Base-by-base conservation (phyloP, 2,888 invertebrate species). In the Drosophila phalerata region DNA sequence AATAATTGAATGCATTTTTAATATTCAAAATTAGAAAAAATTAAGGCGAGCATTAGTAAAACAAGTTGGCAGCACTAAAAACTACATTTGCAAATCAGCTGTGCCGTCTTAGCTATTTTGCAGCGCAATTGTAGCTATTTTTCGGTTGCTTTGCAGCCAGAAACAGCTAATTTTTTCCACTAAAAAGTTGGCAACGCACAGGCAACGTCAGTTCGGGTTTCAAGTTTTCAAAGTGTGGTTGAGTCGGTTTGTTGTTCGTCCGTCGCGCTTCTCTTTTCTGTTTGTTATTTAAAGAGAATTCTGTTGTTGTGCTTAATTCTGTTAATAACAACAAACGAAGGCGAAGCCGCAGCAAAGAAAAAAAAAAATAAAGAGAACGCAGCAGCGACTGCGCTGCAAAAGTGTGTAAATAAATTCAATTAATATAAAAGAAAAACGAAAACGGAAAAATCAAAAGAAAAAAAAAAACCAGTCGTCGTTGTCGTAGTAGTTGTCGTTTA, bases 401-500 rank as follows among this genome's bases (percentile, higher is more conserved):
- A 76, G 69, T 65, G 81, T 81, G 76, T 72, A 81, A 76, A 88
- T 88, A 78, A 85, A 86, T 86, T 79, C 53, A 83, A 86, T 81
- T 79, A 74, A 81, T 69, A 58, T 67, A 67, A 80, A 73, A 64
- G 53, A 51, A 63, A 69, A 76, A 70, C 38, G 37, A 60, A 77
- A 68, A 79, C 53, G 61, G n/a, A n/a, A n/a, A n/a, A n/a, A n/a
- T n/a, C n/a, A n/a, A n/a, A n/a, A n/a, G n/a, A n/a, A n/a, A 22
- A 22, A 22, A 22, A 72, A 75, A 64, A 73, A 68, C 62, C 65
- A 75, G 76, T 68, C 57, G 47, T 45, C 56, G 60, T 37, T 61
- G 32, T 11, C 56, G 60, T 37, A 53, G 38, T n/a, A 11, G 49
- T 51, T 32, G 38, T 37, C 42, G 52, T 53, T 65, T 28, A 6